These are phyloP conservation scores for Drosophila phalerata DNA, from an alignment of 2,888 invertebrate genomes.

Conservation along the genomic window DNA sequence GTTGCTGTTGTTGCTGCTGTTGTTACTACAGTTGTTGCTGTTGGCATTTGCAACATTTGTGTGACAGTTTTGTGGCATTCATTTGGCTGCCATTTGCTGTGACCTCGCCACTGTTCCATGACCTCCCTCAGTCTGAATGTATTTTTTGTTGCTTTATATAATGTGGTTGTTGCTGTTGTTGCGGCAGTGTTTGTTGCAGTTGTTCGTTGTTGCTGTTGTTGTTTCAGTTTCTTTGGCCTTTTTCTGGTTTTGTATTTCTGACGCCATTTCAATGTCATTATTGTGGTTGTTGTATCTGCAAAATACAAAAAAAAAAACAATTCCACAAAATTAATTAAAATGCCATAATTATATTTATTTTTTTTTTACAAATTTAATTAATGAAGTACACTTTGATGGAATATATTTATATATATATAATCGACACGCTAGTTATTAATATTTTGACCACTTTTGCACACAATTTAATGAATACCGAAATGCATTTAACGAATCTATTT, in stretches of 20 bases:
- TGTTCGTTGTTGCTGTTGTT: conserved; percentile 69
- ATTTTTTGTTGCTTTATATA: conserved; percentile 35
- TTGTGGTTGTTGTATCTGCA: conserved; percentile 78
- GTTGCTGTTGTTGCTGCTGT: conserved; percentile 30
- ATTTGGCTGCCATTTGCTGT: conserved; percentile 66
- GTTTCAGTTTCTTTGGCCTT: conserved; percentile 75
- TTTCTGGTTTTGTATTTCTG: conserved; percentile 84
- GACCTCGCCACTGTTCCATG: conserved; percentile 25
- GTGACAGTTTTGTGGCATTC: conserved; percentile 62
- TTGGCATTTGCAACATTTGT: conserved; percentile 61
- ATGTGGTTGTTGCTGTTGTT: conserved; percentile 43
- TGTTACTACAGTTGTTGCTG: conserved; percentile 22
- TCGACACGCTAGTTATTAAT: conserved; percentile 21
- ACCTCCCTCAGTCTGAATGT: conserved; percentile 70
- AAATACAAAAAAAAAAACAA: neutral
- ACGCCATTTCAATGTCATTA: conserved; percentile 85
- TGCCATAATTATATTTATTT: neutral
- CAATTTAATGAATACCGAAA: conserved; percentile 47
- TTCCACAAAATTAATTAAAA: conserved; percentile 10
- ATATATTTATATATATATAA: neutral
- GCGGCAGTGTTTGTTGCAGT: conserved; percentile 63
- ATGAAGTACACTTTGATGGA: conserved; percentile 19
- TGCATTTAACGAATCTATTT: conserved; percentile 29
- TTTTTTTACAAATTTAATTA: conserved; percentile 5
- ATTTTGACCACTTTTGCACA: conserved; percentile 9